Conservation (phyloP, 2,888 invertebrate species). For the Griposia aprilina region DNA sequence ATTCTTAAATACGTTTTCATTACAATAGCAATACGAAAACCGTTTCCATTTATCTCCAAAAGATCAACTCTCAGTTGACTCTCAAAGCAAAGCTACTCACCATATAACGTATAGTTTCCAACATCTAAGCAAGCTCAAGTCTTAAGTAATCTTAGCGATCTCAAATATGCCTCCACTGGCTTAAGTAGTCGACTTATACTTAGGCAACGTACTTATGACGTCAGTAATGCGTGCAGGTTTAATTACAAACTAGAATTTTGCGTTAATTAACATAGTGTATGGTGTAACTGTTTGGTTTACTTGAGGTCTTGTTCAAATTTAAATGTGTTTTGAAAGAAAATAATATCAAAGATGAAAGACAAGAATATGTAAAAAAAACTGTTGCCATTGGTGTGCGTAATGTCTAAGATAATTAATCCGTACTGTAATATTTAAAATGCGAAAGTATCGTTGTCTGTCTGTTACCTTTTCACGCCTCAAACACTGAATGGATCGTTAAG, state of each 20-base stretch:
- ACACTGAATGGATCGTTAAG: too few relatives aligned
- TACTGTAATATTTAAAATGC: too few relatives aligned
- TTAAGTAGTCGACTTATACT: slow-evolving; percentile 54
- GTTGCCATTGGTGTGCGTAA: not conserved
- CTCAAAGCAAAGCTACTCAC: slow-evolving; percentile 19
- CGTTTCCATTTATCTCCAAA: slow-evolving; percentile 2
- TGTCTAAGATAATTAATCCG: not conserved
- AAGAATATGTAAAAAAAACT: not conserved
- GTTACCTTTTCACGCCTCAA: too few relatives aligned
- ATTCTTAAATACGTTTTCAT: too few relatives aligned
- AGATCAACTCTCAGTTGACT: not conserved
- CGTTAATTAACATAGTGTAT: slow-evolving; percentile 12
- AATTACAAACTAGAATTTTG: slow-evolving; percentile 35
- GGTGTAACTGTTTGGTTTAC: not conserved
- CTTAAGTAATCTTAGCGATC: slow-evolving; percentile 57
- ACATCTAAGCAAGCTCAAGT: slow-evolving; percentile 24
- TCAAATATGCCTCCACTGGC: slow-evolving; percentile 59
- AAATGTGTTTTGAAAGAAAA: not conserved
- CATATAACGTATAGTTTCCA: slow-evolving; percentile 24
- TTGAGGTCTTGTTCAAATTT: not conserved
- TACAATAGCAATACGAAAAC: not conserved
- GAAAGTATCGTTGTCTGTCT: too few relatives aligned
- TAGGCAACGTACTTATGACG: slow-evolving; percentile 20
- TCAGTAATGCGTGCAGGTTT: slow-evolving; percentile 39
- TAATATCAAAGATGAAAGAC: too few relatives aligned